A percentile compares a stretch with the other conserved stretches of the same genome.
Evolutionary conservation across 2,888 invertebrate genomes (phyloP).

Genomic region (Agrotis puta): DNA sequence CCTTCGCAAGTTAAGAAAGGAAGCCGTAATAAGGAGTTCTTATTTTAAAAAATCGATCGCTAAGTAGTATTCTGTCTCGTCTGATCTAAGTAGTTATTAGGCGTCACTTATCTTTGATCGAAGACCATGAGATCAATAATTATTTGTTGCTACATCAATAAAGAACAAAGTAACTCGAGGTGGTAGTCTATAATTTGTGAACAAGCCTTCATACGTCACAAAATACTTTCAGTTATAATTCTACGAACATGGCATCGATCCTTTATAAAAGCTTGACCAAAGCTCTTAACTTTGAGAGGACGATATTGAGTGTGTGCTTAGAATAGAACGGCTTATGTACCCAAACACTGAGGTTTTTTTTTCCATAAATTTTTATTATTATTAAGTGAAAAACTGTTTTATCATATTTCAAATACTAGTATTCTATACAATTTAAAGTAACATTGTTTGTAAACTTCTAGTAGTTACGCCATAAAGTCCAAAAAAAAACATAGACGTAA

Average conservation of each 20-base stretch:
- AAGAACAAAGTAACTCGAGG: constrained; percentile 16
- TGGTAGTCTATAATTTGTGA: constrained; percentile 21
- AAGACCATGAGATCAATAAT: constrained; percentile 15
- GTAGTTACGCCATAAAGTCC: too few species aligned
- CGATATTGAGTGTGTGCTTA: too few species aligned
- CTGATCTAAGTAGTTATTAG: not conserved
- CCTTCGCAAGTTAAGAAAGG: constrained; percentile 28
- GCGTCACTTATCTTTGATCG: not conserved
- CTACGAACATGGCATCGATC: not conserved
- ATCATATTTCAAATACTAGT: too few species aligned
- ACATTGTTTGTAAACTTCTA: too few species aligned
- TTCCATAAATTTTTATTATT: too few species aligned
- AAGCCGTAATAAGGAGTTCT: not conserved
- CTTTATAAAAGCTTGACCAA: too few species aligned
- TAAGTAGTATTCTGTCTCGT: constrained; percentile 14
- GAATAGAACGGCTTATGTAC: too few species aligned
- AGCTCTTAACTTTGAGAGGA: too few species aligned
- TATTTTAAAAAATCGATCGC: constrained; percentile 13
- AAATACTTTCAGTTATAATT: not conserved
- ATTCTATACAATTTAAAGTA: too few species aligned
- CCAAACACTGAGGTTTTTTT: too few species aligned
- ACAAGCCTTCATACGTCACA: not conserved
- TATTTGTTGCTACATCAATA: constrained; percentile 27
- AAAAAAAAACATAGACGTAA: too few species aligned
- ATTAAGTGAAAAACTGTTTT: too few species aligned